A percentile compares a stretch with the other conserved stretches of the same genome.
Evolutionary conservation across 2,888 invertebrate species (phyloP).

Genomic region (Salticus scenicus): DNA sequence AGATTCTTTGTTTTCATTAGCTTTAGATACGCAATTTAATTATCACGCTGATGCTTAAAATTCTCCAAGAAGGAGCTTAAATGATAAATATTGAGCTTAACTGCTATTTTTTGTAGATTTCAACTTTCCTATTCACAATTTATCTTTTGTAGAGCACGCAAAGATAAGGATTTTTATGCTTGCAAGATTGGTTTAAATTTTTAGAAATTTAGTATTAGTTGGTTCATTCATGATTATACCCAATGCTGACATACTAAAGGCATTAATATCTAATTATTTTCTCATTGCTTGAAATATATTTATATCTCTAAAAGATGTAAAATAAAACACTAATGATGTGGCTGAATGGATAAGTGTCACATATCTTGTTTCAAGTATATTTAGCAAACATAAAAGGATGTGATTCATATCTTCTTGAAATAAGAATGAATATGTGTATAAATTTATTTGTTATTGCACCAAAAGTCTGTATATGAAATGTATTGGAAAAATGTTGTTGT

Average conservation of each 20-base stretch:
- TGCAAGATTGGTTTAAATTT: conserved; percentile 10
- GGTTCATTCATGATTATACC: background rate
- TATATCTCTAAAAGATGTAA: background rate
- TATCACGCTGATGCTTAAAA: conserved; percentile 3
- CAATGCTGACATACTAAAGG: background rate
- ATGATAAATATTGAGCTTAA: conserved; percentile 15
- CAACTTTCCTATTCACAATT: conserved; percentile 17
- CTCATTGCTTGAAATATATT: conserved; percentile 6
- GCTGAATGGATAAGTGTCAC: background rate
- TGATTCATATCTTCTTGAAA: background rate
- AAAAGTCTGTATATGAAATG: background rate
- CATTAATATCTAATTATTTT: conserved; percentile 9
- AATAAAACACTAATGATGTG: background rate
- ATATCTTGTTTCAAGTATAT: background rate
- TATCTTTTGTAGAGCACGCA: conserved; percentile 16
- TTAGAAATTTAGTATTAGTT: conserved; percentile 15
- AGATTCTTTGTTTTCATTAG: background rate
- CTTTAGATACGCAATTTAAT: background rate
- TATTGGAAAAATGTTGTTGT: background rate
- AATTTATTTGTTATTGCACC: background rate
- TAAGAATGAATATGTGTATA: background rate
- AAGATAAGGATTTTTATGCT: conserved; percentile 19
- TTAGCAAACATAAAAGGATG: background rate
- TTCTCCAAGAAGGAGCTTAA: conserved; percentile 11
- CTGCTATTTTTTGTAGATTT: conserved; percentile 19